Percentiles rank a stretch among this genome's conserved stretches.
Conservation (phyloP, 1,140 invertebrate genomes). For the Zaprionus gabonicus region DNA sequence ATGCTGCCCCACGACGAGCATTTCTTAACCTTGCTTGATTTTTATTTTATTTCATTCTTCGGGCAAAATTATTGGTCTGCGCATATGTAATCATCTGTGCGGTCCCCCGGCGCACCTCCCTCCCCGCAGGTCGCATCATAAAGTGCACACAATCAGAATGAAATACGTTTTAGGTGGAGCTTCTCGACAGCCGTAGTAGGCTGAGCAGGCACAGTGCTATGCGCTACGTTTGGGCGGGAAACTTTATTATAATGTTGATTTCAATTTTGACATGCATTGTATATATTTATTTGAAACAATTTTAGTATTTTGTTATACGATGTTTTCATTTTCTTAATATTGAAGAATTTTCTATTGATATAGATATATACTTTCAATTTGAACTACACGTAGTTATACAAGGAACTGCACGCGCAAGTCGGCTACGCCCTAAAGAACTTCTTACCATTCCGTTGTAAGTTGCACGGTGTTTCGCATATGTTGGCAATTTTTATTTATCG, state of each 20-base stretch:
- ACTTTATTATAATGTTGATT: too few species aligned
- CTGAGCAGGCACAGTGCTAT: not conserved
- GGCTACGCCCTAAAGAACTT: not conserved
- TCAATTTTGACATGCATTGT: too few species aligned
- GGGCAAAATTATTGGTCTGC: constrained; percentile 77
- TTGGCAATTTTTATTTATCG: constrained; percentile 77
- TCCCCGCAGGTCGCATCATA: constrained; percentile 60
- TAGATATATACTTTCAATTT: too few species aligned
- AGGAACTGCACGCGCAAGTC: not conserved
- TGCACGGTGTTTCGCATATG: constrained; percentile 66
- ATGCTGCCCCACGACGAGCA: constrained; percentile 58
- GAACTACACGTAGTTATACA: too few species aligned
- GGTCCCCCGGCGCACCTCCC: constrained; percentile 32
- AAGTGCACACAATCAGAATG: constrained; percentile 81
- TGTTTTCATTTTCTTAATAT: too few species aligned
- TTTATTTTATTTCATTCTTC: constrained; percentile 37
- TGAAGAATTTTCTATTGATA: not conserved
- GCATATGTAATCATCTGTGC: constrained; percentile 78
- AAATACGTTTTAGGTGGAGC: constrained; percentile 73
- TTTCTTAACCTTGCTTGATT: constrained; percentile 79
- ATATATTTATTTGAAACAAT: not conserved
- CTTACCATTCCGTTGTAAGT: constrained; percentile 25
- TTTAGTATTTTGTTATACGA: too few species aligned
- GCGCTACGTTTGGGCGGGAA: not conserved
- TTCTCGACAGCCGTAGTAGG: constrained; percentile 12